Evolutionary conservation across 2,888 invertebrate genomes (phyloP), one percentile per base, ranked within the genome.

Genomic region (Gerris lacustris): DNA sequence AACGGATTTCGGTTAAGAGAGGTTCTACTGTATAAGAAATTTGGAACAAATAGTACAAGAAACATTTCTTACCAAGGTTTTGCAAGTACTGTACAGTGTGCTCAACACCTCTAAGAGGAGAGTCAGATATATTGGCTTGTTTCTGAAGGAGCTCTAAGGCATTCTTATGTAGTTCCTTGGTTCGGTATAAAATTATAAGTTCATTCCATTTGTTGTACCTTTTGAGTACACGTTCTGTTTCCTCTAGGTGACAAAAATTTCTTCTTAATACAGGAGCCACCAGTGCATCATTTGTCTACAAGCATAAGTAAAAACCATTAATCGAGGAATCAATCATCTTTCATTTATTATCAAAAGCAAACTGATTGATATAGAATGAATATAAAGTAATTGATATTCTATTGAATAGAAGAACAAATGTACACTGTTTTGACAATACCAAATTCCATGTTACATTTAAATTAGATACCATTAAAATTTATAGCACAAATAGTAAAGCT

Each of bases 121-220:
- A 91, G 77, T 91, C 90, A 0, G 86, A 85, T 79, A 89, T 84
- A 31, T 71, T 69, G 6, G 91, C 85, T 79, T 91, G 92, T 67
- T 89, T 88, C 77, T 88, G 86, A 45, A 99, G 83, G 71, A 97
- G 82, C 77, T 94, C 92, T 31, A 99, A 83, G 9, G 98, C 98
- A 81, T 93, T 90, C 73, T 89, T 87, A 79, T 98, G 97, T 76
- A 94, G 89, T 0, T 91, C 93, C 81, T 96, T 96, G 0, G 91
- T 92, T 81, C 96, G 92, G 80, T 98, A 99, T 47, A 99, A 83
- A 77, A 98, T 95, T 75, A 97, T 94, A 0, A 99, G 84, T 80
- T 99, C 98, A 74, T 90, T 91, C 78, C 90, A 90, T 80, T 96
- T 97, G 70, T 92, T 88, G 80, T 92, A 88, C 78, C 90, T 90